Percentiles rank a stretch among this genome's conserved stretches.
phyloP scores from a whole-genome alignment of 2,797 vertebrate genomes.

The Ctenosaura bakeri region DNA sequence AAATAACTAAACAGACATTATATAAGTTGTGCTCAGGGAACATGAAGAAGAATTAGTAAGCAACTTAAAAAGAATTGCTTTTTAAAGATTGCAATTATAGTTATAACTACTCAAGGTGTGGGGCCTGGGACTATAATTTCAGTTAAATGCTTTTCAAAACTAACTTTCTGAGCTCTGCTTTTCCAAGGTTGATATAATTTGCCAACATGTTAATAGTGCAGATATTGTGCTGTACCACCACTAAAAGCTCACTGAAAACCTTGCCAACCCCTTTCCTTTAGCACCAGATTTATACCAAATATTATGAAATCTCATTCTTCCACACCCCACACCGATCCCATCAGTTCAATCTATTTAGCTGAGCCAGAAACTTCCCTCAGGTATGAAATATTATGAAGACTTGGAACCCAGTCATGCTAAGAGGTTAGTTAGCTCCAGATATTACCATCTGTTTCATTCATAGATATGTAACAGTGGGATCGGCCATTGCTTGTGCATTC shows the following conservation, averaged over 20 bases:
- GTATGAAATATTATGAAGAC: constrained; percentile 31
- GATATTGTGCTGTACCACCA: background rate
- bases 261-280: constrained; percentile 9
- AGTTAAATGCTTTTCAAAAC: background rate
- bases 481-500: constrained; percentile 51
- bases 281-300: background rate
- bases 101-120: background rate
- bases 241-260: background rate
- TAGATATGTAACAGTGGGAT: constrained; percentile 30
- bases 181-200: background rate
- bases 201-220: fast-evolving
- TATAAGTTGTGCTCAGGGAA: no score
- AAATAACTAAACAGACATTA: no score
- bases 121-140: background rate
- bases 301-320: constrained; percentile 21
- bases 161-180: background rate
- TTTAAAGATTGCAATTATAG: background rate
- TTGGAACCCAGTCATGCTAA: constrained; percentile 17
- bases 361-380: background rate
- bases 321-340: background rate
- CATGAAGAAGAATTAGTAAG: no score
- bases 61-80: background rate
- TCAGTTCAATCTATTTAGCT: background rate
- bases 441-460: constrained; percentile 13
- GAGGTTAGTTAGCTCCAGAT: constrained; percentile 31